Evolutionary conservation across 2,888 invertebrate genomes (phyloP), one percentile per base, ranked within the genome.

Genomic region (Athrips mouffetella): DNA sequence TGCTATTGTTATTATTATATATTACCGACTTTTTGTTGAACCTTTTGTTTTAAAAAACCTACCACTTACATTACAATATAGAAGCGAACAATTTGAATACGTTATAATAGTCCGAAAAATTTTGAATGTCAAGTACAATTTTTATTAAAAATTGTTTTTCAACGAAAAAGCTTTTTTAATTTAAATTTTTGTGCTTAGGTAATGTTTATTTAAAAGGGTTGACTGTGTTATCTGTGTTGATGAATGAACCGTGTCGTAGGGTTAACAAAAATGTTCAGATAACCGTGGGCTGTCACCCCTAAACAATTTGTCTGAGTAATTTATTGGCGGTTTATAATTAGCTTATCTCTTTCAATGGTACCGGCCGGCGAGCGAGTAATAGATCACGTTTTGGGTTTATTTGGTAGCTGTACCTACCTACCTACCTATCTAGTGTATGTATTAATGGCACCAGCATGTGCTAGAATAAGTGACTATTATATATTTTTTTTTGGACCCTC

Each of bases 231-330:
- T 78, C 77, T 59, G 39, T 21, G 25, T 58, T 73, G 70, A 77
- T 67, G 68, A 65, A 79, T 71, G 66, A 48, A 54, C 57, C 52
- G 46, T 55, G 52, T 50, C 47, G 59, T 57, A 59, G 63, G 73
- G 71, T 63, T 67, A 67, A 71, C 73, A 70, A 76, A 78, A 75
- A 71, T 67, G 64, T 64, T 51, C 55, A 69, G 77, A 76, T 76
- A 75, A 65, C 54, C 48, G 51, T 51, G 13, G 60, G 59, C 59
- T 46, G 30, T 69, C 73, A 61, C 49, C 39, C 37, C 41, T 40
- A 47, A 64, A 68, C 70, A 75, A 80, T 80, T 79, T 75, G 80
- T 78, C 65, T 59, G 54, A 57, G 63, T 73, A 65, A 78, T 80
- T 77, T 76, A 79, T 74, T 64, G 63, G 50, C 55, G 58, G 60